Base-by-base conservation (phyloP, 2,113 vertebrate genomes). In the Prietella phreatophila region DNA sequence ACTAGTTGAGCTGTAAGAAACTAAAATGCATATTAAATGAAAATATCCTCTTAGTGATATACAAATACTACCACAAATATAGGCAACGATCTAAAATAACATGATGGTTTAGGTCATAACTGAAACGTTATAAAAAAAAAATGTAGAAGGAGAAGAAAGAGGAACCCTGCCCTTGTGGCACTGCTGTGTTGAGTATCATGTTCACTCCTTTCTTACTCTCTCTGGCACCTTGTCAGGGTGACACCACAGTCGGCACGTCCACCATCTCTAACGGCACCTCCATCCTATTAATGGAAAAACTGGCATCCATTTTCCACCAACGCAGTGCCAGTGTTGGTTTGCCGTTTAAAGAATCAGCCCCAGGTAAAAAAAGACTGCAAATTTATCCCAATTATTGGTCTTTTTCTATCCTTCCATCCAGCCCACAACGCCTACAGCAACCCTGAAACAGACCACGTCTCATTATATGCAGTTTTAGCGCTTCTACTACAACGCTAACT, bases 251-350 rank as follows among this genome's bases (percentile, higher is more conserved):
- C 30, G 27, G 91, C 93, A 93, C 82, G 86, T 93, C 89, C 86
- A 73, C 85, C 76, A 83, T 87, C 69, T 63, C 63, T 42, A 14
- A 76, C 36, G 56, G n/a, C 50, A 42, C 75, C 65, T 75, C 61
- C 81, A 84, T 94, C 89, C 73, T 42, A 10, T 91, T 92, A 90
- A 82, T 60, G 67, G 55, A 87, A 83, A 92, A 92, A 39, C 75
- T 75, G 89, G 33, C 33, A 82, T 61, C 20, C 1, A 14, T 61
- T 61, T 60, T 61, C 33, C 36, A 61, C 58, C 58, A 82, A 61
- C 36, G 2, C 33, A 15, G 1, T 42, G 33, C 80, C 56, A 61
- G 80, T 39, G 33, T 33, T 82, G 7, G 50, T 56, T 53, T 14
- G 13, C 42, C 11, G 20, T 73, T 39, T 22, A 42, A 75, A 75